Conservation (phyloP, 1,140 invertebrate species). For the Chymomyza costata region DNA sequence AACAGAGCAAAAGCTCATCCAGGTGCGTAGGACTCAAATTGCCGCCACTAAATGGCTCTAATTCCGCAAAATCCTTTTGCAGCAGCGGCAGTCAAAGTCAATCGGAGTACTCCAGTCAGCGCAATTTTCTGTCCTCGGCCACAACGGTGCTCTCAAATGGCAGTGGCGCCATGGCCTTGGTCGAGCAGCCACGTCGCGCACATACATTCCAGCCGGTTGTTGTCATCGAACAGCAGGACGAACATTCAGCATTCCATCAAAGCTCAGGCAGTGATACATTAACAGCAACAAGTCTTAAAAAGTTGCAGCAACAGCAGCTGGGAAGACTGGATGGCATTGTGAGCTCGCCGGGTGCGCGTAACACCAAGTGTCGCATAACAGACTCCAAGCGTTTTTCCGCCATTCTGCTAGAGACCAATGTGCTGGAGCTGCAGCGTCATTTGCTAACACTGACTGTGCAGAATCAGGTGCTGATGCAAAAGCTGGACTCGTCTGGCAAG, state of each 20-base stretch:
- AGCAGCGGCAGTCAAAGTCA: slow-evolving; percentile 64
- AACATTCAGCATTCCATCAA: slow-evolving; percentile 71
- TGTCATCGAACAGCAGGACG: slow-evolving; percentile 43
- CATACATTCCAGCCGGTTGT: slow-evolving; percentile 73
- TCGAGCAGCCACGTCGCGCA: slow-evolving; percentile 14
- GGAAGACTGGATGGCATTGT: slow-evolving; percentile 77
- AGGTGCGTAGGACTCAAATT: slow-evolving; percentile 37
- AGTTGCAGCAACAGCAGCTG: slow-evolving; percentile 48
- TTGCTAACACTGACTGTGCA: slow-evolving; percentile 88
- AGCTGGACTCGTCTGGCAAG: slow-evolving; percentile 81
- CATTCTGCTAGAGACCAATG: slow-evolving; percentile 87
- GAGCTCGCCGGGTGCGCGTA: slow-evolving; percentile 76
- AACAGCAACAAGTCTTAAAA: slow-evolving; percentile 19
- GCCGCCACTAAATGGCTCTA: not conserved
- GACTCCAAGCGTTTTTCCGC: slow-evolving; percentile 86
- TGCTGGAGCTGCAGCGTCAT: slow-evolving; percentile 88
- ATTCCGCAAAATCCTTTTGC: not conserved
- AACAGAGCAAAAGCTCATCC: slow-evolving; percentile 63
- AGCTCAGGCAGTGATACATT: slow-evolving; percentile 67
- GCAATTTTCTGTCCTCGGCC: slow-evolving; percentile 69
- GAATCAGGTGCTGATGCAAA: slow-evolving; percentile 86
- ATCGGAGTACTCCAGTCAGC: slow-evolving; percentile 71
- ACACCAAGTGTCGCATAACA: slow-evolving; percentile 77
- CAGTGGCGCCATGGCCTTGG: slow-evolving; percentile 41
- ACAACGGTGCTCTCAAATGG: slow-evolving; percentile 70